Conservation (phyloP, 2,888 invertebrate species). For the Dynastes hyllus region DNA sequence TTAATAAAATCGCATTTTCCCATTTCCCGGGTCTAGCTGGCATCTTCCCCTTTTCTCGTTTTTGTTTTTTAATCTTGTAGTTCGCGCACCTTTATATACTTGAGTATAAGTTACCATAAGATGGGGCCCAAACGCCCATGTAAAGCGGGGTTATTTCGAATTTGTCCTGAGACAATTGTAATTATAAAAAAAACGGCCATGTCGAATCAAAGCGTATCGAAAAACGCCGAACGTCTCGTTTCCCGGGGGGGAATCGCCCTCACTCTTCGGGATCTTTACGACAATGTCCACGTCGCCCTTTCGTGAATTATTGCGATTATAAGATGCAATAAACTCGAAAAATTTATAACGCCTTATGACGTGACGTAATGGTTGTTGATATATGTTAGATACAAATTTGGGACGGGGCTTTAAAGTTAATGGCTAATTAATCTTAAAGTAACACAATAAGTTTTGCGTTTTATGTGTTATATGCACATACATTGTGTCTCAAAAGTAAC, state of each 20-base stretch:
- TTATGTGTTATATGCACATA: neutral
- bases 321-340: constrained; percentile 13
- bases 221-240: neutral
- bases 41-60: neutral
- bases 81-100: neutral
- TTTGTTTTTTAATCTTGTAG: neutral
- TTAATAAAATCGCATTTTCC: too few species aligned
- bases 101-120: neutral
- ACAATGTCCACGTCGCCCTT: constrained; percentile 19
- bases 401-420: too few species aligned
- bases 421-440: constrained; percentile 1
- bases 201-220: constrained; percentile 13
- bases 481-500: neutral
- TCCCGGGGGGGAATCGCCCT: too few species aligned
- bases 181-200: too few species aligned
- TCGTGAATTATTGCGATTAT: constrained; percentile 7
- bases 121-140: too few species aligned
- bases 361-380: constrained; percentile 7
- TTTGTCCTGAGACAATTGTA: constrained; percentile 2
- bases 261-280: constrained; percentile 13
- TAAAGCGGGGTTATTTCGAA: neutral
- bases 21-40: too few species aligned
- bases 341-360: constrained; percentile 16
- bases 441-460: neutral
- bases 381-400: neutral